These are phyloP conservation scores for Brevimyrus niger DNA, from an alignment of 2,113 vertebrate genomes.

Conservation along the genomic window DNA sequence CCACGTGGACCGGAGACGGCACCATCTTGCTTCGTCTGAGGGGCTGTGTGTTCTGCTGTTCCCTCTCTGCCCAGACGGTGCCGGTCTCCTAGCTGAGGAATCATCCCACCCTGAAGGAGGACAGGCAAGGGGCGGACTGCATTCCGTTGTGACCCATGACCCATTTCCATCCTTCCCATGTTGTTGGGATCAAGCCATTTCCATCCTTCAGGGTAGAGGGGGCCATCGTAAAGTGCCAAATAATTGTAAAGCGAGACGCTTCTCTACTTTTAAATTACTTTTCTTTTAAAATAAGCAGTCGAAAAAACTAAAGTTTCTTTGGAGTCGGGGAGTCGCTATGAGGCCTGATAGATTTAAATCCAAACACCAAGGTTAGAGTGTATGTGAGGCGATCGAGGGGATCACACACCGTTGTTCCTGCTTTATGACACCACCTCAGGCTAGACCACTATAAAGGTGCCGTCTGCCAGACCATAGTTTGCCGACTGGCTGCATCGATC, in stretches of 20 bases:
- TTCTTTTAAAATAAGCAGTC: not conserved
- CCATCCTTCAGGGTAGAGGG: not conserved
- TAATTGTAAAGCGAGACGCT: not conserved
- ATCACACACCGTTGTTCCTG: not conserved
- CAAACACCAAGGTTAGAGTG: not conserved
- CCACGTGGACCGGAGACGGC: not conserved
- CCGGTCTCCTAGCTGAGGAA: not conserved
- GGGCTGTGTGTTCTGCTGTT: not conserved
- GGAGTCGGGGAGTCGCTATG: not conserved
- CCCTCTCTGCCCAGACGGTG: not conserved
- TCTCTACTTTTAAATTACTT: not conserved
- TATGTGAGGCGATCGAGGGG: not conserved
- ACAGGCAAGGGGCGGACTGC: too few species aligned
- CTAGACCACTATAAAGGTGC: not conserved
- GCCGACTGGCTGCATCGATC: not conserved
- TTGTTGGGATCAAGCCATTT: too few species aligned
- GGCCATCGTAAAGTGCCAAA: not conserved
- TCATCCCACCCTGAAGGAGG: not conserved
- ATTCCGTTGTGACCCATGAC: not conserved
- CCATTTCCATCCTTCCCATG: not conserved
- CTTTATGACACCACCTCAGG: not conserved
- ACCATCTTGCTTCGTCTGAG: not conserved
- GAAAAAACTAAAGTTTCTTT: not conserved
- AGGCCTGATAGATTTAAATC: not conserved
- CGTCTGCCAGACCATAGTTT: not conserved